A percentile compares a stretch with the other conserved stretches of the same genome.
phyloP scores from a whole-genome alignment of 2,888 invertebrate genomes.

The Molorchus minor region DNA sequence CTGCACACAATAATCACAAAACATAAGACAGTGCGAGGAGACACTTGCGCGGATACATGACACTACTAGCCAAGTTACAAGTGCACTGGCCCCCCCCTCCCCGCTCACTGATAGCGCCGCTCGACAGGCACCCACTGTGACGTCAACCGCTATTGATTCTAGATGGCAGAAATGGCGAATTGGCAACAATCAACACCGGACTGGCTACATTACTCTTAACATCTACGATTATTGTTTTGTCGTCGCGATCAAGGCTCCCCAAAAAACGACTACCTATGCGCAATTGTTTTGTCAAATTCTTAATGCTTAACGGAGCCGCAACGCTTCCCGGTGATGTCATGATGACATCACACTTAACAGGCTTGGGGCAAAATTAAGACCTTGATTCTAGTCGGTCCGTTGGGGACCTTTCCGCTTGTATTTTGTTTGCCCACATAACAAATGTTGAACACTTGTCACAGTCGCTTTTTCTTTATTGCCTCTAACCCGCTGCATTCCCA shows the following conservation, averaged over 20 bases:
- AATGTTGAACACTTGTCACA: constrained; percentile 11
- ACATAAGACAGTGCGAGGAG: constrained; percentile 60
- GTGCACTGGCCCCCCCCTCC: constrained; percentile 61
- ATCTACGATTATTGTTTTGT: constrained; percentile 20
- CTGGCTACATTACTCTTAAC: constrained; percentile 16
- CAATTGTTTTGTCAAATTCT: constrained; percentile 32
- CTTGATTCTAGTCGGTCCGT: constrained; percentile 55
- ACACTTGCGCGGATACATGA: constrained; percentile 64
- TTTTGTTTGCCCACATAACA: constrained; percentile 36
- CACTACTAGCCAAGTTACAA: constrained; percentile 65
- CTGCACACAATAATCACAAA: constrained; percentile 60
- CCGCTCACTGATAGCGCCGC: constrained; percentile 61
- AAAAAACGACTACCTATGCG: constrained; percentile 39
- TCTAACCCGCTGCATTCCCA: neutral
- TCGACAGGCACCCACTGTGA: constrained; percentile 58
- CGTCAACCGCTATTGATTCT: constrained; percentile 63
- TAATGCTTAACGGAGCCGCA: constrained; percentile 49
- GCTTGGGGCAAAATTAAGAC: constrained; percentile 60
- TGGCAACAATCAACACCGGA: constrained; percentile 43
- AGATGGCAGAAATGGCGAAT: constrained; percentile 58
- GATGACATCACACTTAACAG: constrained; percentile 64
- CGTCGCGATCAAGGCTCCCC: constrained; percentile 26
- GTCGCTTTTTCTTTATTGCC: constrained; percentile 2
- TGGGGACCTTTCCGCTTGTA: constrained; percentile 47
- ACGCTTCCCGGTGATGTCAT: constrained; percentile 65